Base-by-base conservation (phyloP, 2,888 invertebrate genomes). In the Endomychus coccineus region DNA sequence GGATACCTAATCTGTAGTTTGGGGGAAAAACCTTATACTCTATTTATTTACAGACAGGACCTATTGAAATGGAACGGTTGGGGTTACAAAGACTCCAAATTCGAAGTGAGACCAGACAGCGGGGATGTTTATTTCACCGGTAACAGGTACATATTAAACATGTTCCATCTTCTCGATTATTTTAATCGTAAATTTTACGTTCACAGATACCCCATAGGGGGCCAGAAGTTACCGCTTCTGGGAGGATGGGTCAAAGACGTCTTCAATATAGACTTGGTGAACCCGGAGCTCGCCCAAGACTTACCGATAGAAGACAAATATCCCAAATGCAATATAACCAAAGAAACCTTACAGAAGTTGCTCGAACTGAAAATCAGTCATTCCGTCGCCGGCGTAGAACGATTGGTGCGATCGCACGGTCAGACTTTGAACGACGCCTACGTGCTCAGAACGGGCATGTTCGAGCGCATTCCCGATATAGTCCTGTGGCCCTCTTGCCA, bases 1-100 rank as follows among this genome's bases (percentile, higher is more conserved):
- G n/a, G n/a, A n/a, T n/a, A n/a, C n/a, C n/a, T n/a, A n/a, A n/a
- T n/a, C n/a, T n/a, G n/a, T n/a, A n/a, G n/a, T n/a, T n/a, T n/a
- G n/a, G n/a, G n/a, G 21, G 6, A 19, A 19, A 19, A 7, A 19
- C n/a, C n/a, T 19, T 7, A 7, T n/a, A 19, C 6, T 19, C n/a
- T 19, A n/a, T 19, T 38, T 15, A 9, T 13, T 38, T 38, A 11
- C 33, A 95, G 95, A 55, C 90, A 94, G 67, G 84, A 92, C 34
- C 66, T 89, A 19, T 70, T 97, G 32, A 96, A 94, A 71, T 97
- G 97, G 97, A 94, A 96, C 69, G 98, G 98, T 13, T 98, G 98
- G 98, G 98, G 98, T n/a, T 98, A 96, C 72, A 86, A 83, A 47
- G 96, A 97, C 67, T 90, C 95, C 0, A 77, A 78, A 65, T 97